phyloP scores from a whole-genome alignment of 2,888 invertebrate genomes.

The Pedicia rivosa region DNA sequence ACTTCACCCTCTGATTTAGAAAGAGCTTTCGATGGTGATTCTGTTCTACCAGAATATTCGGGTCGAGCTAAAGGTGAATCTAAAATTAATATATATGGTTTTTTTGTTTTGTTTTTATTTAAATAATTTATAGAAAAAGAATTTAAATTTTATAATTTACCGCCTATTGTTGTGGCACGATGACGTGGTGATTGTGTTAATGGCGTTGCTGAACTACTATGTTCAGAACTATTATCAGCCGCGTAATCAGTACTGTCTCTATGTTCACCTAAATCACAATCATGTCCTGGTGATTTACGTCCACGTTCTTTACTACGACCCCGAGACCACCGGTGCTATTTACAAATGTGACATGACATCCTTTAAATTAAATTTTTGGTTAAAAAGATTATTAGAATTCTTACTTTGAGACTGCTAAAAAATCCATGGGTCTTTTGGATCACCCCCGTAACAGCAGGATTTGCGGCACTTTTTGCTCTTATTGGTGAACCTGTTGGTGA shows the following conservation, averaged over 20 bases:
- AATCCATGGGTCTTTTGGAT: conserved; percentile 71
- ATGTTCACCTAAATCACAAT: conserved; percentile 34
- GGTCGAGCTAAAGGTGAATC: conserved; percentile 8
- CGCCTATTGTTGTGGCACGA: conserved; percentile 39
- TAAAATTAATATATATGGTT: too few relatives aligned
- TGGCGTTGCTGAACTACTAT: conserved; percentile 41
- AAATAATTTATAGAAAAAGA: too few relatives aligned
- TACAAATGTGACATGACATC: not conserved
- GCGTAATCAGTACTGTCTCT: conserved; percentile 53
- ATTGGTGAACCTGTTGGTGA: conserved; percentile 35
- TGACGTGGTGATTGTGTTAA: conserved; percentile 69
- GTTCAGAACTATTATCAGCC: conserved; percentile 65
- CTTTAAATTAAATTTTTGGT: not conserved
- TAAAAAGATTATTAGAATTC: not conserved
- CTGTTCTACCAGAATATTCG: not conserved
- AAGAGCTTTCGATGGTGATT: conserved; percentile 2
- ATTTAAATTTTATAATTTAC: conserved; percentile 23
- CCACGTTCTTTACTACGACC: conserved; percentile 53
- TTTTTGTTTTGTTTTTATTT: too few relatives aligned
- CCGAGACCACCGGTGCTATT: conserved; percentile 59
- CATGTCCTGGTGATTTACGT: conserved; percentile 39
- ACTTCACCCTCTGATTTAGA: conserved; percentile 1
- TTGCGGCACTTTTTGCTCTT: conserved; percentile 31
- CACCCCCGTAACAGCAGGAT: conserved; percentile 47
- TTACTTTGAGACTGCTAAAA: conserved; percentile 61